Evolutionary conservation across 1,140 invertebrate genomes (phyloP).

Genomic region (Eupeodes corollae): DNA sequence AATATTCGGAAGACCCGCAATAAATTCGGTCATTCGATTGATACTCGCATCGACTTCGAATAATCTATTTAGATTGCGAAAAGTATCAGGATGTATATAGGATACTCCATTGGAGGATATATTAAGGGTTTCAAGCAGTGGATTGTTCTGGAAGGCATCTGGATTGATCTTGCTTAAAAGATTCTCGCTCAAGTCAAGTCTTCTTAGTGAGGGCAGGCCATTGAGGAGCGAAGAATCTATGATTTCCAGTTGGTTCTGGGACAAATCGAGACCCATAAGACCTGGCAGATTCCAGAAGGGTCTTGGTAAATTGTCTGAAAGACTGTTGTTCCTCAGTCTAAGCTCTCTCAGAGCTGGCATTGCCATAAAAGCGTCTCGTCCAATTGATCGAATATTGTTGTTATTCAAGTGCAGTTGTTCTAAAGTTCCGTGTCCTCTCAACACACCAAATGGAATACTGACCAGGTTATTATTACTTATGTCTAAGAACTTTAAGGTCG

Average conservation of each 20-base stretch:
- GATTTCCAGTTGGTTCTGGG: constrained; percentile 59
- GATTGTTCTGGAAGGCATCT: constrained; percentile 56
- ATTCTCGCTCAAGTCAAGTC: constrained; percentile 71
- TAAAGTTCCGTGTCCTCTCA: constrained; percentile 64
- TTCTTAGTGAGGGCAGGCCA: constrained; percentile 61
- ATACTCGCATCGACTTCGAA: constrained; percentile 68
- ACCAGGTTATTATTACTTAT: constrained; percentile 61
- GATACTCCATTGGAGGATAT: constrained; percentile 60
- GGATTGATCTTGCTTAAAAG: constrained; percentile 57
- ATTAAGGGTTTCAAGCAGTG: constrained; percentile 64
- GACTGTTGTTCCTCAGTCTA: constrained; percentile 64
- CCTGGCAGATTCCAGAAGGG: constrained; percentile 72
- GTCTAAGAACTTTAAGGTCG: constrained; percentile 62
- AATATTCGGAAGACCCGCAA: constrained; percentile 59
- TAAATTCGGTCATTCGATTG: constrained; percentile 59
- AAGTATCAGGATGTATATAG: constrained; percentile 57
- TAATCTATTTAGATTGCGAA: constrained; percentile 57
- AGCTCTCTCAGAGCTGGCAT: constrained; percentile 74
- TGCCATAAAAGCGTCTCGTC: constrained; percentile 61
- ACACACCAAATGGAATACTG: constrained; percentile 59
- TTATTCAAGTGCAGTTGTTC: constrained; percentile 70
- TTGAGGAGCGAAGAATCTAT: constrained; percentile 57
- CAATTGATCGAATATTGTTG: constrained; percentile 60
- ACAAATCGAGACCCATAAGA: constrained; percentile 70
- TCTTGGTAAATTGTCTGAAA: constrained; percentile 49